A percentile compares a stretch with the other conserved stretches of the same genome.
Evolutionary conservation across 2,113 vertebrate species (phyloP).

Genomic region (Struthio camelus): DNA sequence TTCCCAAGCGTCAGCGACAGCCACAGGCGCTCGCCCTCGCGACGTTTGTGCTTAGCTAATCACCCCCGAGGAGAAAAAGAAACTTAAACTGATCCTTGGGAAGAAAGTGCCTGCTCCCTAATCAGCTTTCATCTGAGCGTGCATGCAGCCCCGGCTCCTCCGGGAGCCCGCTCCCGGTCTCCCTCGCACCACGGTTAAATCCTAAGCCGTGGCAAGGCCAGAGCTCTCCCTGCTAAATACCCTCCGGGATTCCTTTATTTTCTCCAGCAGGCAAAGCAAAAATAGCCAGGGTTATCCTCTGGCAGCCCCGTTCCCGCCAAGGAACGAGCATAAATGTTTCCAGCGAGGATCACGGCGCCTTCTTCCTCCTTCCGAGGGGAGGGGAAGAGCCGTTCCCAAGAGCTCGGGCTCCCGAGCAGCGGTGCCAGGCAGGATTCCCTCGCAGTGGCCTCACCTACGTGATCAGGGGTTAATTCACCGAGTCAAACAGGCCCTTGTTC

Average conservation of each 20-base stretch:
- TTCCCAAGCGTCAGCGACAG: background rate
- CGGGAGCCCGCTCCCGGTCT: too few species aligned
- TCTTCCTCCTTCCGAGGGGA: background rate
- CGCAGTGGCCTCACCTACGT: too few species aligned
- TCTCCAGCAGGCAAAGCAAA: background rate
- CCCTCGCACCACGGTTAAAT: background rate
- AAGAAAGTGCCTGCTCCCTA: background rate
- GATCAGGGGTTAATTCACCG: background rate
- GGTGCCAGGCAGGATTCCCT: too few species aligned
- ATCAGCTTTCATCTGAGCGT: background rate
- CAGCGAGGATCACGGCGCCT: background rate
- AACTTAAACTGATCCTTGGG: background rate
- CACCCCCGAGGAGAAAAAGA: background rate
- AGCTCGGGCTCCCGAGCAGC: too few species aligned
- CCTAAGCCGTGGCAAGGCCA: background rate
- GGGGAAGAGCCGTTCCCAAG: too few species aligned
- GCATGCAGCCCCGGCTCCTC: background rate
- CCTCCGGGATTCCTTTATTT: background rate
- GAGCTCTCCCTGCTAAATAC: background rate
- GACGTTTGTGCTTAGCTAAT: conserved; percentile 8
- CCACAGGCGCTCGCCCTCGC: background rate
- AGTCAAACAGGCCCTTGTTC: background rate
- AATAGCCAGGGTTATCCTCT: background rate
- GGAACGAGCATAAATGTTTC: background rate
- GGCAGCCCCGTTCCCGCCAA: background rate